phyloP scores from a whole-genome alignment of 2,797 vertebrate genomes.

The Lithobates sylvaticus region DNA sequence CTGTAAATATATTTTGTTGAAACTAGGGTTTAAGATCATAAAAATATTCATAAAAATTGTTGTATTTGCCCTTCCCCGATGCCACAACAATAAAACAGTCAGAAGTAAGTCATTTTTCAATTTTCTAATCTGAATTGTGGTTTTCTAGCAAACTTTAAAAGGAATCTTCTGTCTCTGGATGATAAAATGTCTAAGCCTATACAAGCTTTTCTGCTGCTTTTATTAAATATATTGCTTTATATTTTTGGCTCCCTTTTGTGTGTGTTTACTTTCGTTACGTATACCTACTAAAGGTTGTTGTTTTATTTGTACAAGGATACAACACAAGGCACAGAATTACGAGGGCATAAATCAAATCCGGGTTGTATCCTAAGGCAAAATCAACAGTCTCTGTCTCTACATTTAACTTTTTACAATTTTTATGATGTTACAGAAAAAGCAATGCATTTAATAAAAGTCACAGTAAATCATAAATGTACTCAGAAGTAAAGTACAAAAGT shows the following conservation, averaged over 20 bases:
- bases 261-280: not conserved
- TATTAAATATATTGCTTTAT: not conserved
- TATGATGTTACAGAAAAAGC: not conserved
- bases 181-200: not conserved
- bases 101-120: not conserved
- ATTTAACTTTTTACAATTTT: not conserved
- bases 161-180: not conserved
- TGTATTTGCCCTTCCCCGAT: not conserved
- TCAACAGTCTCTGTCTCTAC: too few species aligned
- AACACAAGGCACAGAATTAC: not conserved
- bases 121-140: not conserved
- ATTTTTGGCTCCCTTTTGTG: not conserved
- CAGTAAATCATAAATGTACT: not conserved
- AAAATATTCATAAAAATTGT: not conserved
- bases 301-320: not conserved
- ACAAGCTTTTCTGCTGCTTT: not conserved
- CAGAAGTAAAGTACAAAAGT: not conserved
- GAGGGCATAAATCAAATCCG: not conserved
- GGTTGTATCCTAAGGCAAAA: not conserved
- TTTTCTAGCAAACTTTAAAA: not conserved
- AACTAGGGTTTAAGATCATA: not conserved
- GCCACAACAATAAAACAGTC: not conserved
- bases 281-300: too few species aligned
- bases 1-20: conserved; percentile 3
- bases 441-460: not conserved